phyloP scores from a whole-genome alignment of 2,888 invertebrate species.

The Pharmacophagus antenor region DNA sequence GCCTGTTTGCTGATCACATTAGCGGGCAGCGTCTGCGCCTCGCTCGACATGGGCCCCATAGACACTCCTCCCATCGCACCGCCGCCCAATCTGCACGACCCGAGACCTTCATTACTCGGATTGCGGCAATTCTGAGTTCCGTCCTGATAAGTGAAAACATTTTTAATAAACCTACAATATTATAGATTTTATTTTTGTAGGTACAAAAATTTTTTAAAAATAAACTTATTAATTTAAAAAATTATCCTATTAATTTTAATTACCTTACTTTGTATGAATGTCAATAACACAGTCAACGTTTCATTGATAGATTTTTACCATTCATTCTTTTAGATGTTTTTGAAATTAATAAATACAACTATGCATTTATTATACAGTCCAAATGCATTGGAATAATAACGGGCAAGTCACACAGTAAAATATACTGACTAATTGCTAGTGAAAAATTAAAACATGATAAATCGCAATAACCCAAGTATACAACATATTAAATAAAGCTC shows the following conservation, averaged over 20 bases:
- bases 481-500: background rate
- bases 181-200: too few relatives aligned
- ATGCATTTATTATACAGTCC: background rate
- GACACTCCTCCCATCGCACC: conserved; percentile 71
- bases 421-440: too few relatives aligned
- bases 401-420: too few relatives aligned
- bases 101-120: conserved; percentile 69
- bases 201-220: too few relatives aligned
- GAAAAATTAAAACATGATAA: too few relatives aligned
- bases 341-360: background rate
- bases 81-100: conserved; percentile 69
- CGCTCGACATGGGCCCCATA: conserved; percentile 79
- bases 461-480: too few relatives aligned
- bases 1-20: conserved; percentile 89
- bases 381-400: background rate
- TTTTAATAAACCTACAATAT: too few relatives aligned
- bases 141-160: conserved; percentile 48
- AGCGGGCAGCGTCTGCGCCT: conserved; percentile 87
- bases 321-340: background rate
- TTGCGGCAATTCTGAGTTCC: conserved; percentile 72
- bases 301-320: background rate
- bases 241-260: too few relatives aligned
- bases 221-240: background rate
- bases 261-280: background rate
- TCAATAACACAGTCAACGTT: background rate